Percentiles rank a stretch among this genome's conserved stretches.
phyloP scores from a whole-genome alignment of 2,888 invertebrate species.

The Orchesella flavescens region DNA sequence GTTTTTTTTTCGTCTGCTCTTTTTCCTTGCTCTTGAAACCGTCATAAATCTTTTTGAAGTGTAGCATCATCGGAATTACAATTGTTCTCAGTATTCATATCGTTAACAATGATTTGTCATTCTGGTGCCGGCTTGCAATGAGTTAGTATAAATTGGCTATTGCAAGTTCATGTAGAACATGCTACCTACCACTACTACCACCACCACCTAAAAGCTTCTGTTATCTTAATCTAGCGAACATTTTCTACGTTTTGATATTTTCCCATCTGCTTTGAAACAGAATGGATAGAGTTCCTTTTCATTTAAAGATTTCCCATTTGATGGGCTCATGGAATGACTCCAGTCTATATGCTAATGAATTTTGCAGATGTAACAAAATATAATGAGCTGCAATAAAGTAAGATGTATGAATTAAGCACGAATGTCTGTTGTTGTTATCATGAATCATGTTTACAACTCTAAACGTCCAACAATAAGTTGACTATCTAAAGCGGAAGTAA shows the following conservation, averaged over 20 bases:
- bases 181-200: no score
- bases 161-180: background rate
- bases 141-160: background rate
- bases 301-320: no score
- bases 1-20: conserved; percentile 30
- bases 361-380: background rate
- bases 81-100: conserved; percentile 54
- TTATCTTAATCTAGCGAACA: no score
- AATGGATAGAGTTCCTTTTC: no score
- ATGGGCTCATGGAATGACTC: no score
- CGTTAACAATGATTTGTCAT: conserved; percentile 63
- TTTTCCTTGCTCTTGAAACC: conserved; percentile 50
- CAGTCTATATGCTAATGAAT: no score
- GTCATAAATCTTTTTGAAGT: conserved; percentile 63
- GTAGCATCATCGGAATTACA: conserved; percentile 59
- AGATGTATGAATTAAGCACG: conserved; percentile 9
- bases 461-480: conserved; percentile 7
- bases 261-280: no score
- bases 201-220: no score
- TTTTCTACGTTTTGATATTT: no score
- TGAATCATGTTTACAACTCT: background rate
- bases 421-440: conserved; percentile 16
- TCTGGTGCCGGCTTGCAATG: conserved; percentile 41
- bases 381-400: background rate
- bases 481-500: conserved; percentile 14